A percentile compares a stretch with the other conserved stretches of the same genome.
These are phyloP conservation scores for Aphyosemion australe DNA, from an alignment of 2,113 vertebrate genomes.

Conservation along the genomic window DNA sequence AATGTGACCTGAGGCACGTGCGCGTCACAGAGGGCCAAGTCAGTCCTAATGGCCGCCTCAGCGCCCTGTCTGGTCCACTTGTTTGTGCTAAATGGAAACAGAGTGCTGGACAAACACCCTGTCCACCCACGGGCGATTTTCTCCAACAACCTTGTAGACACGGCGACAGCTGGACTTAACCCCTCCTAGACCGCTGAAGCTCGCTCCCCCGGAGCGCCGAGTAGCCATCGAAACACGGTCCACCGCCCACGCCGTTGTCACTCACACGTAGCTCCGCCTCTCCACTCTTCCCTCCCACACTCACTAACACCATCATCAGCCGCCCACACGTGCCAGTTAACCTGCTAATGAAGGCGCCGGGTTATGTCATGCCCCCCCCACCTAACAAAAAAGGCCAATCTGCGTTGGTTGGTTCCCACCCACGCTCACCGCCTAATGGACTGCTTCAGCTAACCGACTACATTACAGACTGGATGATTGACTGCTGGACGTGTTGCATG, in stretches of 20 bases:
- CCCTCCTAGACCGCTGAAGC: constrained; percentile 16
- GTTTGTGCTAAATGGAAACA: constrained; percentile 66
- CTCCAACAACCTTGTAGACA: constrained; percentile 33
- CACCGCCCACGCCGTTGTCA: constrained; percentile 71
- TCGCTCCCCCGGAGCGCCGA: constrained; percentile 25
- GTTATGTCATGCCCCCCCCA: constrained; percentile 44
- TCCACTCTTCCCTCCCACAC: constrained; percentile 27
- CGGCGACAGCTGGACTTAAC: constrained; percentile 28
- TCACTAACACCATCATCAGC: constrained; percentile 22
- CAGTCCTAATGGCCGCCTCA: constrained; percentile 15
- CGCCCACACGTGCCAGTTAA: constrained; percentile 71
- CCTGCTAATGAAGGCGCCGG: constrained; percentile 60
- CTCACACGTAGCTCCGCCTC: constrained; percentile 55
- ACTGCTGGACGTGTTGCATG: constrained; percentile 55
- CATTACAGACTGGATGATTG: constrained; percentile 47
- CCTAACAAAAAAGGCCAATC: constrained; percentile 5
- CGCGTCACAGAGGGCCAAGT: constrained; percentile 20
- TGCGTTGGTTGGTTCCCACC: constrained; percentile 53
- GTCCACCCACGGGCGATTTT: constrained; percentile 66
- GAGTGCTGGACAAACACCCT: constrained; percentile 65
- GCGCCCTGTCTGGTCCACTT: constrained; percentile 36
- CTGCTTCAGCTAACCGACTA: constrained; percentile 50
- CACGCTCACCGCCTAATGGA: constrained; percentile 60
- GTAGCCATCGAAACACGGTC: constrained; percentile 36
- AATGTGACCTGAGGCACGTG: background rate